Conservation (phyloP, 2,113 vertebrate species). For the Bufo bufo region DNA sequence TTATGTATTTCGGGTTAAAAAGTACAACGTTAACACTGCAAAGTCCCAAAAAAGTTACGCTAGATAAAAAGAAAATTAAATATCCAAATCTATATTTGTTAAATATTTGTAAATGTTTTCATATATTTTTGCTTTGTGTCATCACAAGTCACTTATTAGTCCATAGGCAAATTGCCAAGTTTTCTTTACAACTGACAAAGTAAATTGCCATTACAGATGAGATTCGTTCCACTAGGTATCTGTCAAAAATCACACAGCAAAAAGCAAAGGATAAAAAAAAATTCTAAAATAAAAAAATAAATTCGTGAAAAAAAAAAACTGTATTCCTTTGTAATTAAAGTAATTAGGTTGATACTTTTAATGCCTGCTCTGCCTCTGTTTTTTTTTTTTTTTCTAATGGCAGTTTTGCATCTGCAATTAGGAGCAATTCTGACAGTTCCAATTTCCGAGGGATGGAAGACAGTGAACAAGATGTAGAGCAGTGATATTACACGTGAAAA, state of each 20-base stretch:
- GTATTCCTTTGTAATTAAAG: conserved; percentile 99
- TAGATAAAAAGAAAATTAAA: too few species aligned
- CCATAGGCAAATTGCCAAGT: neutral
- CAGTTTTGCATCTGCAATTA: conserved; percentile 98
- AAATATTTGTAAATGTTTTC: neutral
- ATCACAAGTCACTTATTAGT: neutral
- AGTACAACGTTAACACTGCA: too few species aligned
- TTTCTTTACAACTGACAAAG: neutral
- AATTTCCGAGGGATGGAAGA: conserved; percentile 87
- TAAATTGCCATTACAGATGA: neutral
- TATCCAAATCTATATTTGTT: too few species aligned
- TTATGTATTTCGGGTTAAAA: too few species aligned
- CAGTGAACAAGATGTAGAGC: conserved; percentile 81
- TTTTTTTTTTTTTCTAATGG: conserved; percentile 98
- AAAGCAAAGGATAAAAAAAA: neutral
- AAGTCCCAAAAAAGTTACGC: too few species aligned
- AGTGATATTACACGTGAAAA: conserved; percentile 85
- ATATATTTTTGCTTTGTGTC: neutral
- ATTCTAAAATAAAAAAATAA: neutral
- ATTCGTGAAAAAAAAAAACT: conserved; percentile 60
- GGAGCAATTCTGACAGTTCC: conserved; percentile 92
- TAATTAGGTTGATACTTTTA: conserved; percentile 97
- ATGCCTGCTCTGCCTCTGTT: conserved; percentile 92
- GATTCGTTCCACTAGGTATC: neutral
- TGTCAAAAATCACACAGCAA: neutral